Percentiles rank a stretch among this genome's conserved stretches.
Conservation (phyloP, 2,797 vertebrate genomes). For the Dallia pectoralis region DNA sequence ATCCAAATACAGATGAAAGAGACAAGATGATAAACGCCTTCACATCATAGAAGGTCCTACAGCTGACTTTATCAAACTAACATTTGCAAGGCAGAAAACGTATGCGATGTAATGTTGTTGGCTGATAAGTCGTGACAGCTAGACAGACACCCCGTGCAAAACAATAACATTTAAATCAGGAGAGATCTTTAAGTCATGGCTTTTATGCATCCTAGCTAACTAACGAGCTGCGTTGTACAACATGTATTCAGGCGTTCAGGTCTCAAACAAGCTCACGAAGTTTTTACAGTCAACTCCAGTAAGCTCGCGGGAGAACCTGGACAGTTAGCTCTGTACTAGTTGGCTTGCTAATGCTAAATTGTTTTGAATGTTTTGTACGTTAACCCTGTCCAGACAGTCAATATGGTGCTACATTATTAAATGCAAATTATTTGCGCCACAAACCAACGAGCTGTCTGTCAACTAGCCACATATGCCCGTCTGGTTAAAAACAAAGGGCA, state of each 20-base stretch:
- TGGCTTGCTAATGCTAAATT: constrained; percentile 54
- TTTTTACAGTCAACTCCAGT: constrained; percentile 72
- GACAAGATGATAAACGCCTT: not conserved
- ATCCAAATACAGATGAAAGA: not conserved
- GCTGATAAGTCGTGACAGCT: constrained; percentile 64
- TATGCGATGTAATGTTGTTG: not conserved
- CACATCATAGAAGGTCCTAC: not conserved
- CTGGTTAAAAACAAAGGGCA: constrained; percentile 78
- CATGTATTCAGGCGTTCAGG: constrained; percentile 38
- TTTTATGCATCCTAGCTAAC: constrained; percentile 19
- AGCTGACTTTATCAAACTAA: not conserved
- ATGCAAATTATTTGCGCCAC: not conserved
- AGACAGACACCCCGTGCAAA: constrained; percentile 66
- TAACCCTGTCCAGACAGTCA: constrained; percentile 1
- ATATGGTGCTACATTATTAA: constrained; percentile 7
- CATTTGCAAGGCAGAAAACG: constrained; percentile 19
- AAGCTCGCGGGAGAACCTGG: constrained; percentile 70
- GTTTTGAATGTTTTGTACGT: constrained; percentile 30
- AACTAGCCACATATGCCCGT: constrained; percentile 48
- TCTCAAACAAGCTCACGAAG: constrained; percentile 64
- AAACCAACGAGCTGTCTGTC: constrained; percentile 29
- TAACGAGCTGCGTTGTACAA: constrained; percentile 36
- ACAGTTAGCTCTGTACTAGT: constrained; percentile 43
- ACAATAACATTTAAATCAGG: constrained; percentile 2
- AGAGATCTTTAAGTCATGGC: not conserved